Evolutionary conservation across 2,888 invertebrate species (phyloP).

Genomic region (Troides oblongomaculatus): DNA sequence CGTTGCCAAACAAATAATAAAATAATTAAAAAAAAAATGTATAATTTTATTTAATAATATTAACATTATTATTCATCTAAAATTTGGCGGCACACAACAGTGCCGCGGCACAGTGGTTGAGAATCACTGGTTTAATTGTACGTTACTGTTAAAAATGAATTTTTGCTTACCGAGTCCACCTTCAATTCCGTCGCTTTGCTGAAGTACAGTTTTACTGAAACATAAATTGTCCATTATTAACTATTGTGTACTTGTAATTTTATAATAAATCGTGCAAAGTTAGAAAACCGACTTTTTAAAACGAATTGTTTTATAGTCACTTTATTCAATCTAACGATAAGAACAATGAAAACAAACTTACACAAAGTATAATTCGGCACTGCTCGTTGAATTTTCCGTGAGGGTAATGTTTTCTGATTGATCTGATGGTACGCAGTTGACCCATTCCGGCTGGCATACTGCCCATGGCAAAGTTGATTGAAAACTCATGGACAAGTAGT

Average conservation of each 20-base stretch:
- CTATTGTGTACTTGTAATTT: background rate
- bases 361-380: constrained; percentile 81
- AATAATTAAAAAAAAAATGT: no score
- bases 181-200: constrained; percentile 62
- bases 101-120: no score
- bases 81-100: no score
- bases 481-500: constrained; percentile 87
- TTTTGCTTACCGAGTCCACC: constrained; percentile 61
- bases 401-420: constrained; percentile 39
- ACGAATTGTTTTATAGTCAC: background rate
- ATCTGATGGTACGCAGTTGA: constrained; percentile 63
- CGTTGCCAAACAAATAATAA: no score
- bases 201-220: constrained; percentile 62
- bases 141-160: background rate
- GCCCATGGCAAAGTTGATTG: constrained; percentile 86
- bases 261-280: background rate
- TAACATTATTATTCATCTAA: no score
- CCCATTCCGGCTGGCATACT: constrained; percentile 81
- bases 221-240: background rate
- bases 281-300: background rate
- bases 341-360: constrained; percentile 48
- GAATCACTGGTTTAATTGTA: no score
- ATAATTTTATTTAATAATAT: no score
- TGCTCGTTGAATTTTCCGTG: constrained; percentile 60
- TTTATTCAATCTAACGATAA: background rate